A percentile compares a stretch with the other conserved stretches of the same genome.
These are phyloP conservation scores for Eucera pruinosa DNA, from an alignment of 2,888 invertebrate genomes.

Conservation along the genomic window DNA sequence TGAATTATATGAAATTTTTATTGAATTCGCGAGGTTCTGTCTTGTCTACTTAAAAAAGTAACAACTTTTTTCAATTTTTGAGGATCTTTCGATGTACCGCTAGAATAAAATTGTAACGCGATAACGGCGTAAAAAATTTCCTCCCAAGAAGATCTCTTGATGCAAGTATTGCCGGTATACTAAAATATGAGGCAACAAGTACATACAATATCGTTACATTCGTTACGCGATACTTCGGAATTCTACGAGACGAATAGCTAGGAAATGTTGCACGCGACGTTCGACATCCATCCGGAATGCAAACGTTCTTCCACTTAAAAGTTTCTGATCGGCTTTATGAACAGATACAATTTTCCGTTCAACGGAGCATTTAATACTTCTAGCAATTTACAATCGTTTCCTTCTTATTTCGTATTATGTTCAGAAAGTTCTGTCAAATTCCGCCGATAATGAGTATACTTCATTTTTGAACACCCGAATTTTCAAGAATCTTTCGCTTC, in stretches of 20 bases:
- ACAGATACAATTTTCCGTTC: background rate
- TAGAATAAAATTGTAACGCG: background rate
- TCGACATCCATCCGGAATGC: conserved; percentile 1
- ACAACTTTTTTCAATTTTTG: no score
- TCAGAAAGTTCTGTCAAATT: background rate
- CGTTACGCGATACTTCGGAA: conserved; percentile 8
- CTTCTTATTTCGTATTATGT: background rate
- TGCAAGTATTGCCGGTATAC: no score
- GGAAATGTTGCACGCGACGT: background rate
- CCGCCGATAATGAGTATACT: no score
- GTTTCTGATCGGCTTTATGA: conserved; percentile 29
- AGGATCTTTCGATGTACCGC: no score
- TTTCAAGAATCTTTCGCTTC: background rate
- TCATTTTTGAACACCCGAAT: background rate
- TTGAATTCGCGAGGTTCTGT: no score
- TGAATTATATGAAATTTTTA: no score
- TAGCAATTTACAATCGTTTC: conserved; percentile 10
- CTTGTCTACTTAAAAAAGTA: no score
- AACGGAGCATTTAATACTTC: background rate
- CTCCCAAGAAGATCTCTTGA: background rate
- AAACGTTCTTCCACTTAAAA: conserved; percentile 24
- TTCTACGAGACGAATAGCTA: background rate
- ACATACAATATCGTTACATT: background rate
- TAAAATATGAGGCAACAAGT: background rate
- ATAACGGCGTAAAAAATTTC: no score